A percentile compares a stretch with the other conserved stretches of the same genome.
Evolutionary conservation across 2,113 vertebrate genomes (phyloP).

Genomic region (Cranoglanis bouderius): DNA sequence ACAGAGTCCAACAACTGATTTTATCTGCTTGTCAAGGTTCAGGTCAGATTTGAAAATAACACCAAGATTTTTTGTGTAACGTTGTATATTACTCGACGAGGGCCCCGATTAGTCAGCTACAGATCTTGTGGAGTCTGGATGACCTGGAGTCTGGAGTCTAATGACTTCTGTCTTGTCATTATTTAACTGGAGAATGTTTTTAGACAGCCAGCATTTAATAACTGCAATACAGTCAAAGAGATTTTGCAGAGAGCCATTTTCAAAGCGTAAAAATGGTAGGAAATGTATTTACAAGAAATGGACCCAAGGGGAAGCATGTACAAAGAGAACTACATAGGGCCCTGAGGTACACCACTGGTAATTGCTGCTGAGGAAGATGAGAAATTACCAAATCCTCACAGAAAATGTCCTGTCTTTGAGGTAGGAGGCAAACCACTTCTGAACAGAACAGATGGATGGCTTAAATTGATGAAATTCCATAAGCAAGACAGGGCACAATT

Average conservation of each 20-base stretch:
- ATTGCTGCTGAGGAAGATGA: slow-evolving; percentile 4
- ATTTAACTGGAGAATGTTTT: not conserved
- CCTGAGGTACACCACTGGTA: not conserved
- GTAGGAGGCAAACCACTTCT: not conserved
- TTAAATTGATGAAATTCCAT: not conserved
- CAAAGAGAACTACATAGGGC: not conserved
- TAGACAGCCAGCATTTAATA: not conserved
- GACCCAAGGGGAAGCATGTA: not conserved
- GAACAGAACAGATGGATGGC: not conserved
- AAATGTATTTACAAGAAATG: not conserved
- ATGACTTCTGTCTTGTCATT: not conserved
- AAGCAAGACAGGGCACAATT: not conserved
- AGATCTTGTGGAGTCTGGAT: not conserved
- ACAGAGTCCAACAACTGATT: not conserved
- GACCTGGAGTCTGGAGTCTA: not conserved
- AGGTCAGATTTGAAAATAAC: too few species aligned
- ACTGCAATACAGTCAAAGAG: not conserved
- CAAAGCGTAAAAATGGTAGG: not conserved
- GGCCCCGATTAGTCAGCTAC: not conserved
- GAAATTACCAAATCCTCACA: not conserved
- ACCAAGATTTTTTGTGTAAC: too few species aligned
- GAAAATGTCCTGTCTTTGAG: not conserved
- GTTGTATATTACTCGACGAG: not conserved
- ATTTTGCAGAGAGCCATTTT: not conserved
- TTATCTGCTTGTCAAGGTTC: too few species aligned